phyloP scores from a whole-genome alignment of 2,888 invertebrate genomes.

The Miltochrista miniata region DNA sequence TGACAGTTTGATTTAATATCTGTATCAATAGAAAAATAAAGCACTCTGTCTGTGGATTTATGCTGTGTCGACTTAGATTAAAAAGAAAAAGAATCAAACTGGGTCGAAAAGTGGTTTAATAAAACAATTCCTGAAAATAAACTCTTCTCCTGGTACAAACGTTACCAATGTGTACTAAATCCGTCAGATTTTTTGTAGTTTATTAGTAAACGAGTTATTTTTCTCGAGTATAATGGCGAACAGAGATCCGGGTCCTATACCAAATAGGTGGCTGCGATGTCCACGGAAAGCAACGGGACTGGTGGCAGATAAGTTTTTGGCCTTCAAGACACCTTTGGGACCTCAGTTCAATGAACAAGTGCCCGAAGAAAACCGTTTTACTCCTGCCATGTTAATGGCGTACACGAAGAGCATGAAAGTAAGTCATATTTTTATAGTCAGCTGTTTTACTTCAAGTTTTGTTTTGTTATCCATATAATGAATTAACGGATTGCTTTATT shows the following conservation, averaged over 20 bases:
- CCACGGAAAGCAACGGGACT: constrained; percentile 90
- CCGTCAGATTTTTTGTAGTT: constrained; percentile 10
- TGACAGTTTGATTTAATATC: too few species aligned
- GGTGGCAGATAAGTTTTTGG: constrained; percentile 93
- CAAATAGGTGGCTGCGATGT: constrained; percentile 94
- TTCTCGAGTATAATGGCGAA: constrained; percentile 56
- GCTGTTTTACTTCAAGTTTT: neutral
- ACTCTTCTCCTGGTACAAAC: constrained; percentile 12
- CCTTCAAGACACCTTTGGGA: constrained; percentile 97
- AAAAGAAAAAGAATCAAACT: constrained; percentile 9
- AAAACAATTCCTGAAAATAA: constrained; percentile 6
- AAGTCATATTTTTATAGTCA: constrained; percentile 38
- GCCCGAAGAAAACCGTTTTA: constrained; percentile 92
- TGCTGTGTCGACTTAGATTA: too few species aligned
- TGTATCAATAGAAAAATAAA: too few species aligned
- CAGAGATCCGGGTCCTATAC: constrained; percentile 86
- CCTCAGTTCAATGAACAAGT: constrained; percentile 92
- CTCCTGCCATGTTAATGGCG: constrained; percentile 93
- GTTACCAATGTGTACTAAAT: constrained; percentile 23
- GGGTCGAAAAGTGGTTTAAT: constrained; percentile 4
- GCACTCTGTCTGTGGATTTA: too few species aligned
- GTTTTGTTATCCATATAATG: too few species aligned
- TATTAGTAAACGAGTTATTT: neutral
- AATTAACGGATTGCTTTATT: too few species aligned
- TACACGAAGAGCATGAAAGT: constrained; percentile 91